A percentile compares a stretch with the other conserved stretches of the same genome.
Evolutionary conservation across 2,888 invertebrate genomes (phyloP).

Genomic region (Phymatocera aterrima): DNA sequence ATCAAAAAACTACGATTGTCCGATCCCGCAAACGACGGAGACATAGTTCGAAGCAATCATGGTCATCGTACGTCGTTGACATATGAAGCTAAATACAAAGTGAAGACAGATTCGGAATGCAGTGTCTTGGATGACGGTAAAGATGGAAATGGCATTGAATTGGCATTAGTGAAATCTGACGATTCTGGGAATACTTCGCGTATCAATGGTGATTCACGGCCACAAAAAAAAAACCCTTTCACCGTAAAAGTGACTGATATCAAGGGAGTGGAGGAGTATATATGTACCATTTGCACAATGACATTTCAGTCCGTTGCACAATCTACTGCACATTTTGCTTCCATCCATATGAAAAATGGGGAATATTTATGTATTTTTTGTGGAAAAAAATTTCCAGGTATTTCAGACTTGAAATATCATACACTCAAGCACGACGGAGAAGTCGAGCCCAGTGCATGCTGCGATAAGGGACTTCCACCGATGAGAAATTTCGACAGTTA

Average conservation of each 20-base stretch:
- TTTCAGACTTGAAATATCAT: background rate
- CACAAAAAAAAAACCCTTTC: background rate
- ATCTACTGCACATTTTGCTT: background rate
- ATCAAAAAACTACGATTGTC: background rate
- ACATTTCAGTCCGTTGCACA: background rate
- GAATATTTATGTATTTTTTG: constrained; percentile 18
- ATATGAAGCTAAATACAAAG: background rate
- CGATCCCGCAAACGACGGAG: background rate
- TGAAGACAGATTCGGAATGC: background rate
- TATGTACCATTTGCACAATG: constrained; percentile 49
- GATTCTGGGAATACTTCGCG: background rate
- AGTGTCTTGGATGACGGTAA: background rate
- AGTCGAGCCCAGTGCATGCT: background rate
- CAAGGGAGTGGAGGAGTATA: background rate
- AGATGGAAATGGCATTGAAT: background rate
- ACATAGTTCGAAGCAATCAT: background rate
- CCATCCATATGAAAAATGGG: constrained; percentile 5
- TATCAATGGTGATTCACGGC: background rate
- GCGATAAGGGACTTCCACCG: background rate
- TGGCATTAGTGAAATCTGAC: background rate
- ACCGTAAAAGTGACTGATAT: background rate
- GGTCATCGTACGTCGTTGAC: background rate
- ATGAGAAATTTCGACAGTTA: background rate
- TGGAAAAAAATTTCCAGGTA: background rate
- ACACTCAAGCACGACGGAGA: background rate